Percentiles rank a stretch among this genome's conserved stretches.
phyloP scores from a whole-genome alignment of 2,113 vertebrate genomes.

The Embiotoca jacksoni region DNA sequence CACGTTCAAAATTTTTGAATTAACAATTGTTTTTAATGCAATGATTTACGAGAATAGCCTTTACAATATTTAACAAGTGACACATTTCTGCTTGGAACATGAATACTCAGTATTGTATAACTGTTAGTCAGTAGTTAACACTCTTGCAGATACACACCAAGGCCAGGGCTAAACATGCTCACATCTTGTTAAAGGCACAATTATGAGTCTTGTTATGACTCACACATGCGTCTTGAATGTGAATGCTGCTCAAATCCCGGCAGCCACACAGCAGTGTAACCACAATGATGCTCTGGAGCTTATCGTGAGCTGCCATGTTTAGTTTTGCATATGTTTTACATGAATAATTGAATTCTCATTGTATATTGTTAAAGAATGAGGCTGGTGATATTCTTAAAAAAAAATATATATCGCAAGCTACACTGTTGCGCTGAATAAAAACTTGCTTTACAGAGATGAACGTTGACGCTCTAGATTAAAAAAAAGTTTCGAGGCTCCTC shows the following conservation, averaged over 20 bases:
- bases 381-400: neutral
- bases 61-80: neutral
- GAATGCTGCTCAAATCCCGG: constrained; percentile 14
- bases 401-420: neutral
- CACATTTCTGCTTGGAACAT: neutral
- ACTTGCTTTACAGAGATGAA: neutral
- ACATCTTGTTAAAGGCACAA: neutral
- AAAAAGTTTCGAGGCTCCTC: too few relatives aligned
- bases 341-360: neutral
- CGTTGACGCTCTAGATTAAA: too few relatives aligned
- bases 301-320: neutral
- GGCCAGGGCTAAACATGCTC: neutral
- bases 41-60: too few relatives aligned
- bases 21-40: neutral
- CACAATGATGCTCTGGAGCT: constrained; percentile 3
- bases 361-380: neutral
- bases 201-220: constrained; percentile 3
- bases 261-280: neutral
- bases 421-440: neutral
- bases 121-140: constrained; percentile 6
- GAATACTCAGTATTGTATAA: neutral
- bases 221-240: constrained; percentile 23
- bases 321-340: neutral
- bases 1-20: too few relatives aligned
- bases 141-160: neutral